Evolutionary conservation across 2,113 vertebrate species (phyloP), one percentile per base, ranked within the genome.

Genomic region (Triplophysa tibetana): DNA sequence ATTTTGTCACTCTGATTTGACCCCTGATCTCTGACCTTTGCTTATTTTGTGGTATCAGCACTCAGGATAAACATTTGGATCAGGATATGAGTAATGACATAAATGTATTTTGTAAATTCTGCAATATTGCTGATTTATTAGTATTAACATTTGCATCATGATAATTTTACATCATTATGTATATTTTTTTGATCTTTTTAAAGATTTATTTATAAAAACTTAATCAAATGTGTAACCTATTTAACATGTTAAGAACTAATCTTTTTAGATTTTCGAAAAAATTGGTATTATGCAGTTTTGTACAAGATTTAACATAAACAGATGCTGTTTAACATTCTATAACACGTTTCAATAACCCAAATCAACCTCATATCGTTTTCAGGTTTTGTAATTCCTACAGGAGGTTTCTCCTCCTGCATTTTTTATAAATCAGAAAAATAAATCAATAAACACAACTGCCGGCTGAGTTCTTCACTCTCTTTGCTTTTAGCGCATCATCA

Each of bases 1-100:
- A 90, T 84, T 99, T 99, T 84, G 92, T 99, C 58, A 94, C 89
- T 24, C 93, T 94, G 72, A 88, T 98, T 82, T 99, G 92, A 92
- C 45, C 74, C 45, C 66, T 77, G 21, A 70, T 29, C 50, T 70
- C 16, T 13, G 67, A 77, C 33, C 29, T 33, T n/a, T 19, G 56
- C 62, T 81, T 4, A 68, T 10, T 66, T 52, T 63, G 38, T 38
- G 48, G 19, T 45, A 12, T 50, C 17, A 11, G 3, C 43, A 45
- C 43, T 45, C 11, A 45, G 43, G 24, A 45, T 8, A 7, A 13
- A 10, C 11, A 48, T 29, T 33, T 24, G 4, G 41, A 68, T n/a
- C 52, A 26, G 41, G 21, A 54, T 75, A 2, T 38, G n/a, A 23
- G 17, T 75, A 43, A 23, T 70, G 16, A 64, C 64, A 54, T 48